Evolutionary conservation across 1,140 invertebrate genomes (phyloP).

Genomic region (Orius insidiosus): DNA sequence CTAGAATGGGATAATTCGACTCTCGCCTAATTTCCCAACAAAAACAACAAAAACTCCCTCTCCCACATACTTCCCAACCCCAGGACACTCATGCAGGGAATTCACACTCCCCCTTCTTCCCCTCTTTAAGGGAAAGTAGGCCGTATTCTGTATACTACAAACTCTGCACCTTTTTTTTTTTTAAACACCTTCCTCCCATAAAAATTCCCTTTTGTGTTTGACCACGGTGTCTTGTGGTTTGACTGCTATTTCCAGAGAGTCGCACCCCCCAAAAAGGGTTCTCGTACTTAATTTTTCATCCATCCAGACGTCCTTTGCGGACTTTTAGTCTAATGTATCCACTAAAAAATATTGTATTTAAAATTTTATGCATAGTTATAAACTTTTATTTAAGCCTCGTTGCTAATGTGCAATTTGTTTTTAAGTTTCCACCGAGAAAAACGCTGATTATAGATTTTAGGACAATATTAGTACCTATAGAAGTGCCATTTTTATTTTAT

Average conservation of each 20-base stretch:
- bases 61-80: neutral
- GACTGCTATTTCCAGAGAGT: too few species aligned
- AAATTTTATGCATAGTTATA: too few species aligned
- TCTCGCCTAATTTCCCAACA: constrained; percentile 24
- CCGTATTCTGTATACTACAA: constrained; percentile 3
- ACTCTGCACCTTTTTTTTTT: constrained; percentile 8
- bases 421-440: neutral
- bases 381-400: constrained; percentile 5
- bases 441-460: neutral
- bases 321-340: constrained; percentile 10
- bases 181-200: too few species aligned
- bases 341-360: neutral
- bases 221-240: neutral
- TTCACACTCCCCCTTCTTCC: neutral
- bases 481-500: too few species aligned
- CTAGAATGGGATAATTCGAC: constrained; percentile 49
- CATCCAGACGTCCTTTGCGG: constrained; percentile 9
- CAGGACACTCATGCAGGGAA: neutral
- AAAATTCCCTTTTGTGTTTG: neutral
- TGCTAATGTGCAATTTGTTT: neutral
- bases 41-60: too few species aligned
- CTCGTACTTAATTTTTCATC: constrained; percentile 11
- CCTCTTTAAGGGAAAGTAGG: neutral
- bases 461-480: neutral
- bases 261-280: constrained; percentile 7